Evolutionary conservation across 2,113 vertebrate genomes (phyloP), one percentile per base, ranked within the genome.

Genomic region (Ivindomyrus marchei): DNA sequence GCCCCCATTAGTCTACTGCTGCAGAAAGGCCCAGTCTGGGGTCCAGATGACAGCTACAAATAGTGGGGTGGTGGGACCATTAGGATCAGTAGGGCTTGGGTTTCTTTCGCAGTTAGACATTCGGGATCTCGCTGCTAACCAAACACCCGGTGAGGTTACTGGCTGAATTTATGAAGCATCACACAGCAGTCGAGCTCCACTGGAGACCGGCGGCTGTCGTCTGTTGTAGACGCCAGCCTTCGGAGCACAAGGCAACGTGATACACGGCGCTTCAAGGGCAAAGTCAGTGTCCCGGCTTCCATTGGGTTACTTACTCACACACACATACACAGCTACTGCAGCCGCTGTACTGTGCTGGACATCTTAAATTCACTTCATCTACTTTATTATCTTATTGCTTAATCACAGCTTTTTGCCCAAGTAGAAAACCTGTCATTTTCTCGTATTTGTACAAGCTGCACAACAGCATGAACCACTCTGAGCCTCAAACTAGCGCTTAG

Each of bases 31-130:
- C 10, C 10, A 46, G 84, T 27, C 21, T 77, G 27, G 74, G 36
- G 74, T 85, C 50, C 31, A 39, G 85, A 53, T 53, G 50, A 87
- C 24, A 87, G 45, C 85, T 31, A n/a, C 50, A 77, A 42, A n/a
- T 19, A 3, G 39, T 3, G 21, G 42, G 83, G 80, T 1, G 45
- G 17, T 2, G 5, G 36, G 45, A 47, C 42, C 0, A 8, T 24
- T 47, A 19, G 13, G 31, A 93, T 89, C 92, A 77, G 84, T 90
- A 91, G 92, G 86, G 3, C 90, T 91, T 56, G 86, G 89, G 77
- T 91, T 93, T 66, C 91, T 21, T 49, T 46, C 47, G 66, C 89
- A 47, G 89, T 88, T 77, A 89, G 91, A 85, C 42, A 27, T 39
- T 52, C 27, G n/a, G 91, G 87, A 83, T 83, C 89, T 46, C 39